Evolutionary conservation across 2,797 vertebrate genomes (phyloP).

Genomic region (Argya squamiceps): DNA sequence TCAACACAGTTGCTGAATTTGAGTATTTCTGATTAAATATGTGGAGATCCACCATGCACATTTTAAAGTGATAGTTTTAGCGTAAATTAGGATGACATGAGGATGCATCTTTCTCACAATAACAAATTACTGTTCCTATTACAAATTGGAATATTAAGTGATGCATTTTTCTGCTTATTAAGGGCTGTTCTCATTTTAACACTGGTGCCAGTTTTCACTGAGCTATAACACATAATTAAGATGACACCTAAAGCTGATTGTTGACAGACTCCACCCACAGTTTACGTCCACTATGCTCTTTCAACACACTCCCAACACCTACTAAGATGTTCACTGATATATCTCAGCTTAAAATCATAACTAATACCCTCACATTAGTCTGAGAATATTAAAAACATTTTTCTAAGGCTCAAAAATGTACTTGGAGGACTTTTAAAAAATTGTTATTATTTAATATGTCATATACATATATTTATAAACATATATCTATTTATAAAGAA

Average conservation of each 20-base stretch:
- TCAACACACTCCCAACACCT: background rate
- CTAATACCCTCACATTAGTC: background rate
- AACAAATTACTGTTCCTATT: background rate
- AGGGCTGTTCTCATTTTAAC: background rate
- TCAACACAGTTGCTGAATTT: background rate
- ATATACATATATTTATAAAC: background rate
- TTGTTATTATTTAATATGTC: background rate
- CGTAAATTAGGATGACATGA: background rate
- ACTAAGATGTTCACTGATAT: background rate
- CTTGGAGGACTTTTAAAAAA: background rate
- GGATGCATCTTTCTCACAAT: background rate
- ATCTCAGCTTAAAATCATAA: background rate
- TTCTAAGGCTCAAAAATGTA: background rate
- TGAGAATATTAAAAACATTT: background rate
- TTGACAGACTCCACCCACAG: background rate
- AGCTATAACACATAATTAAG: background rate
- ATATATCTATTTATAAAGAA: background rate
- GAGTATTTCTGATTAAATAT: background rate
- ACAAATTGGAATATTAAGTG: background rate
- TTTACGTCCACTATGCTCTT: background rate
- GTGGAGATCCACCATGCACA: rapidly evolving
- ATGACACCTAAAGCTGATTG: background rate
- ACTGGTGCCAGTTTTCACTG: background rate
- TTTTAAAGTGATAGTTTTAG: background rate
- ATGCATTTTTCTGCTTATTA: background rate